A percentile compares a stretch with the other conserved stretches of the same genome.
Evolutionary conservation across 2,888 invertebrate genomes (phyloP).

Genomic region (Agelastica alni): DNA sequence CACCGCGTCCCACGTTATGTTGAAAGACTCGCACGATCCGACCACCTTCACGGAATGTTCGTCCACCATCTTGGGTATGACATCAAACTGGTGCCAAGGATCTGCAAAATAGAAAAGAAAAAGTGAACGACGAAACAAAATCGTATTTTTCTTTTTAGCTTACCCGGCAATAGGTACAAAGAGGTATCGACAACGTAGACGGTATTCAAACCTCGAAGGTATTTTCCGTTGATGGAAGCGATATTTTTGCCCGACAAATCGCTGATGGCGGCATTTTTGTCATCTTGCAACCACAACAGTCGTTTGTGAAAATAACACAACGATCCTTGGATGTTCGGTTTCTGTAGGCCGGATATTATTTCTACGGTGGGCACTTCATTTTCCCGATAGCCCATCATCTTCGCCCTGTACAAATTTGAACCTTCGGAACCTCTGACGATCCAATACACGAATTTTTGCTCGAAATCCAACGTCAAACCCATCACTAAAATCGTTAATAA

Average conservation of each 20-base stretch:
- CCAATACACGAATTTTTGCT: slow-evolving; percentile 81
- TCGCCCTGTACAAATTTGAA: slow-evolving; percentile 72
- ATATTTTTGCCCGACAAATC: slow-evolving; percentile 77
- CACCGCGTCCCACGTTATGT: slow-evolving; percentile 80
- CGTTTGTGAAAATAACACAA: slow-evolving; percentile 81
- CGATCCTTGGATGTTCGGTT: slow-evolving; percentile 69
- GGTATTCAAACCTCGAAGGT: slow-evolving; percentile 68
- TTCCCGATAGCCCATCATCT: slow-evolving; percentile 60
- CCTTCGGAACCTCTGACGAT: slow-evolving; percentile 79
- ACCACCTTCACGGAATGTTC: slow-evolving; percentile 68
- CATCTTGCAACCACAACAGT: slow-evolving; percentile 81
- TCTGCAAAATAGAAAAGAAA: slow-evolving; percentile 10
- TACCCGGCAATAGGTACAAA: slow-evolving; percentile 49
- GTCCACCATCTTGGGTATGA: slow-evolving; percentile 76
- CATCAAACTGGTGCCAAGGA: slow-evolving; percentile 58
- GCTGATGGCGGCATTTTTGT: slow-evolving; percentile 73
- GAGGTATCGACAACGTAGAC: slow-evolving; percentile 75
- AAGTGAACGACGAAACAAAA: too few species aligned
- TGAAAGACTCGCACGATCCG: slow-evolving; percentile 81
- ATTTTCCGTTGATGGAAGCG: slow-evolving; percentile 67
- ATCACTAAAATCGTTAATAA: slow-evolving; percentile 74
- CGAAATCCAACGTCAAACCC: slow-evolving; percentile 82
- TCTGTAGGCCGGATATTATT: slow-evolving; percentile 56
- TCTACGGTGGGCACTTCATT: slow-evolving; percentile 27
- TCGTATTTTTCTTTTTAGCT: too few species aligned